phyloP scores from a whole-genome alignment of 1,140 invertebrate genomes.

The Calycopis cecrops region DNA sequence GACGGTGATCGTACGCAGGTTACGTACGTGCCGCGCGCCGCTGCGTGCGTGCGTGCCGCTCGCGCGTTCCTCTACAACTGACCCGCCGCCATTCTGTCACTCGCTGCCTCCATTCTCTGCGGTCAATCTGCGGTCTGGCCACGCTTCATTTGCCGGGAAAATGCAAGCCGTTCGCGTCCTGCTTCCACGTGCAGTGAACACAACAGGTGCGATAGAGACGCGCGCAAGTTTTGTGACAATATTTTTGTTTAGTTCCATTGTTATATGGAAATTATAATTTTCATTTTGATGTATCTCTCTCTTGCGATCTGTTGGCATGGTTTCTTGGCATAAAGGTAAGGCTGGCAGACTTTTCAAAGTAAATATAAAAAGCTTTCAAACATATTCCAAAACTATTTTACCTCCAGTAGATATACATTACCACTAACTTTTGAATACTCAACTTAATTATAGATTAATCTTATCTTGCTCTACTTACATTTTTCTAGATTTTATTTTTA shows the following conservation, averaged over 20 bases:
- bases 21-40: conserved; percentile 26
- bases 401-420: too few relatives aligned
- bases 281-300: conserved; percentile 53
- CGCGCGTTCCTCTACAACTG: conserved; percentile 64
- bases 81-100: conserved; percentile 71
- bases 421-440: too few relatives aligned
- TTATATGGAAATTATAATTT: conserved; percentile 70
- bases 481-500: too few relatives aligned
- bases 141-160: conserved; percentile 73
- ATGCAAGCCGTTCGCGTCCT: conserved; percentile 46
- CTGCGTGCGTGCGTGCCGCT: conserved; percentile 49
- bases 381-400: too few relatives aligned
- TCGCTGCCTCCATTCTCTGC: conserved; percentile 74
- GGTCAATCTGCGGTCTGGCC: conserved; percentile 75
- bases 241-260: conserved; percentile 71
- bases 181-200: conserved; percentile 28
- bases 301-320: conserved; percentile 32
- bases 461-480: too few relatives aligned
- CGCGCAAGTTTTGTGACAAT: conserved; percentile 62
- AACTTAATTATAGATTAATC: too few relatives aligned
- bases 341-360: not conserved
- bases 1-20: conserved; percentile 37
- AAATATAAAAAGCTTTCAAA: not conserved
- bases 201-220: conserved; percentile 42
- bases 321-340: not conserved